Evolutionary conservation across 2,888 invertebrate genomes (phyloP).

Genomic region (Anagyrus pseudococci): DNA sequence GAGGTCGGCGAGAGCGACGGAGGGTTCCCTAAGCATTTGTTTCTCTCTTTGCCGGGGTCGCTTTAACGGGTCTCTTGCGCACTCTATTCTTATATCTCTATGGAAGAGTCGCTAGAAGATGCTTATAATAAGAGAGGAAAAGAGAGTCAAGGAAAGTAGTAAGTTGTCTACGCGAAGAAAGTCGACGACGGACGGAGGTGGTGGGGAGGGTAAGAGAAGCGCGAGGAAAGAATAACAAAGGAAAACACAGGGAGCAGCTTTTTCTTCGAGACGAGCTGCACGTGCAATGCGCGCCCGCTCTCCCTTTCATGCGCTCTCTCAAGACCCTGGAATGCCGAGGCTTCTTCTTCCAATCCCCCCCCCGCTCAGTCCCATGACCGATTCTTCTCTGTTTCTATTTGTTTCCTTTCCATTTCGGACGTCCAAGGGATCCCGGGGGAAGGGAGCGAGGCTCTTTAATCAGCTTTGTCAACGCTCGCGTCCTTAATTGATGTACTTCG

Average conservation of each 20-base stretch:
- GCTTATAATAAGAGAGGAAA: no score
- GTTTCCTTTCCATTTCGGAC: constrained; percentile 5
- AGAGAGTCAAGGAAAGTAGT: constrained; percentile 20
- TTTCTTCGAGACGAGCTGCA: not conserved
- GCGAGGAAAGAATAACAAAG: constrained; percentile 13
- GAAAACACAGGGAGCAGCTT: not conserved
- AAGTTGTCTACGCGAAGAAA: constrained; percentile 11
- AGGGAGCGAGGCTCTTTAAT: constrained; percentile 14
- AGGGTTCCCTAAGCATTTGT: no score
- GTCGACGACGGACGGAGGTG: no score
- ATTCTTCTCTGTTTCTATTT: constrained; percentile 11
- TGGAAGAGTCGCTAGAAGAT: no score
- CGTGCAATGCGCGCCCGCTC: not conserved
- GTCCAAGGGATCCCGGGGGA: constrained; percentile 3
- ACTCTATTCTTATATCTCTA: no score
- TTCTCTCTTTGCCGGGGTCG: no score
- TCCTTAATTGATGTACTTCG: constrained; percentile 4
- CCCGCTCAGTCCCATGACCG: not conserved
- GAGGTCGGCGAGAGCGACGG: no score
- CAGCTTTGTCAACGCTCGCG: not conserved
- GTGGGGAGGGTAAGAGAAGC: not conserved
- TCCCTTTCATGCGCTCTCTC: constrained; percentile 26
- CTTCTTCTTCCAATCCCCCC: not conserved
- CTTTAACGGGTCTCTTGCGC: no score
- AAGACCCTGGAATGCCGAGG: not conserved